Percentiles rank a stretch among this genome's conserved stretches.
These are phyloP conservation scores for Entomyzon cyanotis DNA, from an alignment of 2,113 vertebrate genomes.

Conservation along the genomic window DNA sequence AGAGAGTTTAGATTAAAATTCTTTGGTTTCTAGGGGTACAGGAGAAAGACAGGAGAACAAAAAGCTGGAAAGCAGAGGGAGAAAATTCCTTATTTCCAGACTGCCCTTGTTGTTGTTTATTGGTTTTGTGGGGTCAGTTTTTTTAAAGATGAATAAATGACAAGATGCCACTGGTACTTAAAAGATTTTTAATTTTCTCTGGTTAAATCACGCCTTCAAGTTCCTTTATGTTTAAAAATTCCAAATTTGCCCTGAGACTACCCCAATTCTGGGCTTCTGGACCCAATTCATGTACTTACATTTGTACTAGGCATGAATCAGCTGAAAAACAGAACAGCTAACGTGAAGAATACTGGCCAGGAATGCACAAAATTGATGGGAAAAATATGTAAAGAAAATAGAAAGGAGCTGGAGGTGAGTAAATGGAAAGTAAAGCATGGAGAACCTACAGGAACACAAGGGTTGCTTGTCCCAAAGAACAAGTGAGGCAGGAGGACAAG, in stretches of 20 bases:
- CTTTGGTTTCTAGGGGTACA: neutral
- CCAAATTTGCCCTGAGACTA: neutral
- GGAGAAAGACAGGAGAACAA: neutral
- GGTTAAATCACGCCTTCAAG: neutral
- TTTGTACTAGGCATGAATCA: neutral
- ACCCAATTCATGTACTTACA: neutral
- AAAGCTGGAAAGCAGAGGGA: neutral
- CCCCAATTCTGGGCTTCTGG: neutral
- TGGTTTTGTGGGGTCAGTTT: neutral
- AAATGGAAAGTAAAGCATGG: neutral
- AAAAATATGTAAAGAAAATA: neutral
- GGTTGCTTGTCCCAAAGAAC: neutral
- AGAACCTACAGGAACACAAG: neutral
- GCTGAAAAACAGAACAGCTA: neutral
- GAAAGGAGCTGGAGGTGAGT: neutral
- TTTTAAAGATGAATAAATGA: neutral
- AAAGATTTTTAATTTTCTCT: neutral
- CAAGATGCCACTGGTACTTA: neutral
- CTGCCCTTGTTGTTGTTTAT: neutral
- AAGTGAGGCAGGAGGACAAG: neutral
- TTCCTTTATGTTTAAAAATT: neutral
- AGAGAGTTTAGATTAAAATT: neutral
- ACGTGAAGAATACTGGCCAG: neutral
- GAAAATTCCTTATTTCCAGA: neutral
- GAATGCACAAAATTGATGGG: neutral